A percentile compares a stretch with the other conserved stretches of the same genome.
phyloP scores from a whole-genome alignment of 92 coral and sea anemone species.

The Paramuricea clavata region DNA sequence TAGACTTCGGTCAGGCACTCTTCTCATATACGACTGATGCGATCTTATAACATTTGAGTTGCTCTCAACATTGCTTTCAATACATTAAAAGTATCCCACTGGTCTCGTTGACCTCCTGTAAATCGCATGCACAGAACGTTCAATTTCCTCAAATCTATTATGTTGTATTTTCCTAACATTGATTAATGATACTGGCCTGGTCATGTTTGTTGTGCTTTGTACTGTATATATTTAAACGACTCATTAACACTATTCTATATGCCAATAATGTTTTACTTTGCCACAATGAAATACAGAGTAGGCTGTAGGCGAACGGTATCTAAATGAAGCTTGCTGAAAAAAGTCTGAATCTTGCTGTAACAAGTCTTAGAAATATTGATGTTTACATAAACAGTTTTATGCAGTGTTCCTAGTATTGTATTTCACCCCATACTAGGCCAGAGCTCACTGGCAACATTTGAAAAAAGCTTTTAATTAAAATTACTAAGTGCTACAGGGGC shows the following conservation, averaged over 20 bases:
- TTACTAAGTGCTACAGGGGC: slow-evolving; percentile 27
- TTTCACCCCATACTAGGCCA: background rate
- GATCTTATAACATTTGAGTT: too few species aligned
- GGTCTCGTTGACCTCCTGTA: too few species aligned
- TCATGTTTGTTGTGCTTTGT: background rate
- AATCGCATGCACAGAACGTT: too few species aligned
- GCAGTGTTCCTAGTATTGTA: background rate
- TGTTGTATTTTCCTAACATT: background rate
- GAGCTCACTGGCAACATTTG: background rate
- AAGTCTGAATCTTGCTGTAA: too few species aligned
- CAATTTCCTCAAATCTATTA: background rate
- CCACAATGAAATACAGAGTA: too few species aligned
- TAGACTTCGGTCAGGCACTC: too few species aligned
- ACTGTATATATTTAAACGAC: background rate
- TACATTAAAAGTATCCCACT: too few species aligned
- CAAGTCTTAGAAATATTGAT: background rate
- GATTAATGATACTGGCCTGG: background rate
- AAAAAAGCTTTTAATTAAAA: slow-evolving; percentile 33
- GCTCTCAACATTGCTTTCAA: too few species aligned
- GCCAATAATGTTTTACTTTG: background rate
- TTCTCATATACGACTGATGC: too few species aligned
- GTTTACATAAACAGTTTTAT: background rate
- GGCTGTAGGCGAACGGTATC: too few species aligned
- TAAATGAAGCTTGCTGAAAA: too few species aligned
- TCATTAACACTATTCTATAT: background rate